Percentiles rank a stretch among this genome's conserved stretches.
phyloP scores from a whole-genome alignment of 2,797 vertebrate species.

The Sebastes nivosus region DNA sequence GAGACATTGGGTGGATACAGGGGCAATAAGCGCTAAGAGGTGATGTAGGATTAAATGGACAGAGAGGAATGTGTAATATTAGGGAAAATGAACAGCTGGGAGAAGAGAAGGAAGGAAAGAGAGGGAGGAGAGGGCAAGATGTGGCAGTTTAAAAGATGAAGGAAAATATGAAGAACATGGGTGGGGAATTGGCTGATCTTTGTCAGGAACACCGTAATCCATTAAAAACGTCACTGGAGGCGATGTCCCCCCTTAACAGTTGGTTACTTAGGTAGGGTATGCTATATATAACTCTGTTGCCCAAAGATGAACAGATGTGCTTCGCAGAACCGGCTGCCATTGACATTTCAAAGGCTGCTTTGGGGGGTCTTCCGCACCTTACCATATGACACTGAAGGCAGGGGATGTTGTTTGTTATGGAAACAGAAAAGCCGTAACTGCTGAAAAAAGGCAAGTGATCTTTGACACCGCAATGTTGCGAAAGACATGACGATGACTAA shows the following conservation, averaged over 20 bases:
- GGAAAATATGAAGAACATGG: slow-evolving; percentile 59
- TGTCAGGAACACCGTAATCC: slow-evolving; percentile 76
- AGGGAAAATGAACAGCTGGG: slow-evolving; percentile 29
- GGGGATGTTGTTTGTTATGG: slow-evolving; percentile 58
- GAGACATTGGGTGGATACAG: slow-evolving; percentile 7
- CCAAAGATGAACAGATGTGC: slow-evolving; percentile 81
- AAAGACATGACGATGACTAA: slow-evolving; percentile 51
- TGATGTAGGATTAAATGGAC: slow-evolving; percentile 22
- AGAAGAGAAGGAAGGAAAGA: background rate
- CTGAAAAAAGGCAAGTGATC: slow-evolving; percentile 33
- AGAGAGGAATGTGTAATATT: slow-evolving; percentile 11
- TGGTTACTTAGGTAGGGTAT: slow-evolving; percentile 79
- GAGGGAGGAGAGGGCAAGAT: slow-evolving; percentile 27
- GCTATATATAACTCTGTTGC: slow-evolving; percentile 79
- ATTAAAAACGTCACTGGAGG: slow-evolving; percentile 81
- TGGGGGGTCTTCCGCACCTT: slow-evolving; percentile 68
- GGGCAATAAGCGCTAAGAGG: background rate
- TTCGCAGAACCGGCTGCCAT: slow-evolving; percentile 68
- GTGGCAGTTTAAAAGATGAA: slow-evolving; percentile 51
- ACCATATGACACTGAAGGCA: slow-evolving; percentile 72
- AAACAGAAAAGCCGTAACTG: slow-evolving; percentile 50
- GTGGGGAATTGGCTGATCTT: slow-evolving; percentile 70
- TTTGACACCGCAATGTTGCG: slow-evolving; percentile 30
- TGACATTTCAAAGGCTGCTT: slow-evolving; percentile 79
- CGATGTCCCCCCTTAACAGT: slow-evolving; percentile 77